Percentiles rank a stretch among this genome's conserved stretches.
Evolutionary conservation across 2,888 invertebrate genomes (phyloP).

Genomic region (Oligia fasciuncula): DNA sequence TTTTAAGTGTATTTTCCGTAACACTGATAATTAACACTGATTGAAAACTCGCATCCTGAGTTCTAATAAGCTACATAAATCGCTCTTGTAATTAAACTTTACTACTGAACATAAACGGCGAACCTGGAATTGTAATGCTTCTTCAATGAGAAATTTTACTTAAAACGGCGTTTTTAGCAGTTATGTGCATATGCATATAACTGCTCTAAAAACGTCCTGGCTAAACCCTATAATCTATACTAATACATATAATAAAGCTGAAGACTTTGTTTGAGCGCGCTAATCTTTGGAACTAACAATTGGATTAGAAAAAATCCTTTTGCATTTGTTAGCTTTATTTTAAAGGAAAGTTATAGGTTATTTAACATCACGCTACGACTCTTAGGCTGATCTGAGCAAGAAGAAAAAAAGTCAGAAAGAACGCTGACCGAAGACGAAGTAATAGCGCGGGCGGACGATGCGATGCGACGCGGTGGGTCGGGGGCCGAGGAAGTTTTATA

Average conservation of each 20-base stretch:
- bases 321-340: background rate
- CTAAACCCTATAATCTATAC: background rate
- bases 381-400: no score
- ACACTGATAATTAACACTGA: conserved; percentile 24
- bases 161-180: background rate
- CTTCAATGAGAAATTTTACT: background rate
- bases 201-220: no score
- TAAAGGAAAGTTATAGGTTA: no score
- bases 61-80: conserved; percentile 18
- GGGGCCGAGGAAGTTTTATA: no score
- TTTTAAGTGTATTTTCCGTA: conserved; percentile 10
- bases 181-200: no score
- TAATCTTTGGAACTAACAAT: background rate
- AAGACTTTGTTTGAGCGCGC: no score
- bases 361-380: no score
- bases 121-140: background rate
- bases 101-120: conserved; percentile 15
- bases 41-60: conserved; percentile 17
- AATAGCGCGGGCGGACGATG: no score
- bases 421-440: no score
- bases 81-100: conserved; percentile 29
- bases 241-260: background rate
- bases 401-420: no score
- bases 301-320: background rate
- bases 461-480: no score